A percentile compares a stretch with the other conserved stretches of the same genome.
These are phyloP conservation scores for Cyphomyrmex costatus DNA, from an alignment of 1,140 invertebrate genomes.

Conservation along the genomic window DNA sequence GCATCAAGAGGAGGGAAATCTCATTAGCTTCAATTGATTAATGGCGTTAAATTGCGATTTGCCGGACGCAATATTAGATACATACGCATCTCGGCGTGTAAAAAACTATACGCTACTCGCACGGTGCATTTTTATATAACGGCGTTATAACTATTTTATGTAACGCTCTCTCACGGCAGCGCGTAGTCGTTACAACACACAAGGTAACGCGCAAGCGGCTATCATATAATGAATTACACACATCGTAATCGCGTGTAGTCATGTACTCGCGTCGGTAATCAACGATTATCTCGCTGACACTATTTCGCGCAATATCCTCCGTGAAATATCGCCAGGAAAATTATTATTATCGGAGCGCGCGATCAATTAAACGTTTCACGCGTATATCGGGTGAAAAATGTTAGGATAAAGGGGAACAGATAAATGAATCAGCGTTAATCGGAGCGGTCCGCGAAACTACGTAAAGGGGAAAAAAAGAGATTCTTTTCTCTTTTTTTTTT, in stretches of 20 bases:
- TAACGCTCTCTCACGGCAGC: conserved; percentile 23
- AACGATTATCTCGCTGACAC: conserved; percentile 71
- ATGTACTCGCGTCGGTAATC: conserved; percentile 25
- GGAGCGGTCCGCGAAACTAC: neutral
- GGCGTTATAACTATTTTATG: conserved; percentile 49
- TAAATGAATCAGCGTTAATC: conserved; percentile 40
- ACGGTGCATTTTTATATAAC: conserved; percentile 45
- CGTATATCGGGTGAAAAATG: conserved; percentile 1
- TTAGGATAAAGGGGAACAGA: neutral
- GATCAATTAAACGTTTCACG: conserved; percentile 28
- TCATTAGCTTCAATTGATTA: conserved; percentile 29
- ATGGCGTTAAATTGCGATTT: conserved; percentile 9
- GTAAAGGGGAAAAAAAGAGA: neutral
- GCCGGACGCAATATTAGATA: neutral
- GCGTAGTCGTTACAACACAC: conserved; percentile 20
- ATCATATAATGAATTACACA: conserved; percentile 59
- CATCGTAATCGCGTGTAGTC: conserved; percentile 20
- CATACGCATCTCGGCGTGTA: neutral
- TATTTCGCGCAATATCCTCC: conserved; percentile 67
- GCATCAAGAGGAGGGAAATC: neutral
- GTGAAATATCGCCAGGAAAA: conserved; percentile 28
- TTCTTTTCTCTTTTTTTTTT: neutral
- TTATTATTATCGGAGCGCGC: neutral
- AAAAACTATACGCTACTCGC: neutral
- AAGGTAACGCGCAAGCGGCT: conserved; percentile 24